Conservation (phyloP, 2,888 invertebrate species). For the Cinara cedri region DNA sequence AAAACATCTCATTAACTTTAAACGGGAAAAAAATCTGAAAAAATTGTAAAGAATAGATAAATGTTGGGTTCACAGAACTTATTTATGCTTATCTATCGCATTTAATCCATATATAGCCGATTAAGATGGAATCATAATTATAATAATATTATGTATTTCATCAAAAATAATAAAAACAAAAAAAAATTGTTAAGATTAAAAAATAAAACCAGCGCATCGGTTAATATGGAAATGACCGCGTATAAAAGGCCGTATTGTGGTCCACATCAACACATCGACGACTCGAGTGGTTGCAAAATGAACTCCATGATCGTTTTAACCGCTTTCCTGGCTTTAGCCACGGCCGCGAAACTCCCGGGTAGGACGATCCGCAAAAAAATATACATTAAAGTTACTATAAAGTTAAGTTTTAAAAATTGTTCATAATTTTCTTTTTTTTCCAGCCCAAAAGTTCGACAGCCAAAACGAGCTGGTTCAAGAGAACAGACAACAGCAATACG, state of each 20-base stretch:
- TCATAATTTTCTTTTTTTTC: not conserved
- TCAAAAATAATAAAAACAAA: not conserved
- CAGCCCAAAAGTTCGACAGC: not conserved
- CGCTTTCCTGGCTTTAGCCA: conserved; percentile 16
- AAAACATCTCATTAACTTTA: no score
- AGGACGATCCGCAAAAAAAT: not conserved
- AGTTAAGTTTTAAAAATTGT: not conserved
- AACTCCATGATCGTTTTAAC: conserved; percentile 1
- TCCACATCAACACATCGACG: not conserved
- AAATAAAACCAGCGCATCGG: no score
- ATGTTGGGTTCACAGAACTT: no score
- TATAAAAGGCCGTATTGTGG: not conserved
- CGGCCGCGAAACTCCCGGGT: conserved; percentile 23
- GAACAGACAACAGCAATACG: not conserved
- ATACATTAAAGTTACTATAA: no score
- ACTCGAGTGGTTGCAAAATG: conserved; percentile 10
- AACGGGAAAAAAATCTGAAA: no score
- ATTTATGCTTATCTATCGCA: no score
- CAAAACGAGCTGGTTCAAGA: conserved; percentile 22
- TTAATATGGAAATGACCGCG: no score
- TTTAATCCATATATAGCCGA: no score
- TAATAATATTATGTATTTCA: no score
- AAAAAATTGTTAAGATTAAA: not conserved
- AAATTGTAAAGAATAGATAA: no score
- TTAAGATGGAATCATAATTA: no score